Base-by-base conservation (phyloP, 2,888 invertebrate genomes). In the Marasmarcha lunaedactyla region DNA sequence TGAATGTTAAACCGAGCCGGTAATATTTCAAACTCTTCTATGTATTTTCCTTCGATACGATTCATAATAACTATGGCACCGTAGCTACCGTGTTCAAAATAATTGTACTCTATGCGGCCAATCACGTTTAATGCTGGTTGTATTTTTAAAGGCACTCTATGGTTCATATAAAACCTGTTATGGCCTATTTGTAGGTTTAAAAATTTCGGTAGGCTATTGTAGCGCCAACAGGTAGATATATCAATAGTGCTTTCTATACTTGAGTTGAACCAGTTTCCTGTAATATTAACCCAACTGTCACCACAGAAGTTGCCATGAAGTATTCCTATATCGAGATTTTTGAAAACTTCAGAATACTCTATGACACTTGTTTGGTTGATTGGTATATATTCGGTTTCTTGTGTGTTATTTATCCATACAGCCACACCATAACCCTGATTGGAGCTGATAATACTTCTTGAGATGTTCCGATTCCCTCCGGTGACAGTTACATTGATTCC, bases 401-500 rank as follows among this genome's bases (percentile, higher is more conserved):
- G 71, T 10, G 94, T 94, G 54, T 94, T 90, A 63, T 97, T 97
- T 41, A 95, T 73, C 94, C 97, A 97, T 6, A 96, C 87, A 0
- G 96, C 91, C 14, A 96, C 69, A 1, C 97, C 97, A 55, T 93
- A 92, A 6, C 97, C 95, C 47, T 87, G 86, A 70, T 99, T 99
- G 0, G 93, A 92, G 38, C 91, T 92, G 14, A 99, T 78, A 15
- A 89, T 90, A 35, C 94, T 92, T 51, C 90, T 86, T 9, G 98
- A 97, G 44, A 99, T 87, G 58, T 98, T 97, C 46, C 95, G 87
- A 53, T 92, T 92, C 1, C 99, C 99, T 0, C 99, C 98, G 2
- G 94, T 92, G 44, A 95, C 95, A 0, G 97, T 97, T 9, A 99
- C 90, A 66, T 99, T 99, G 7, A 99, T 86, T 0, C 98, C 99